Evolutionary conservation across 2,797 vertebrate genomes (phyloP), one percentile per base, ranked within the genome.

Genomic region (Gadopsis marmoratus): DNA sequence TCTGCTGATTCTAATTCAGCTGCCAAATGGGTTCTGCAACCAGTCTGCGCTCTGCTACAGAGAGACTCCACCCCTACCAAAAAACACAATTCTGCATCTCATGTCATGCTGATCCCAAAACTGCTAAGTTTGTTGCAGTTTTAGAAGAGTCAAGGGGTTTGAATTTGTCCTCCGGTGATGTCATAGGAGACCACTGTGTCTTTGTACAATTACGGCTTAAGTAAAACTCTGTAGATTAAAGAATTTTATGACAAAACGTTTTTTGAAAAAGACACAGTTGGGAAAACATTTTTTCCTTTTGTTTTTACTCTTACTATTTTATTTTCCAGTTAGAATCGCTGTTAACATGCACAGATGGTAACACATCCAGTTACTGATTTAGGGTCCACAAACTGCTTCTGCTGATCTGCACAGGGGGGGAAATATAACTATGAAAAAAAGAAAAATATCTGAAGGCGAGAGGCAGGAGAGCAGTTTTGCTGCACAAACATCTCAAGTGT

Each of bases 11-110:
- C 50, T 37, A 63, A 81, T 74, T 86, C 77, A 31, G 80, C 71
- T 76, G 87, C 78, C 85, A 87, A 88, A 90, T 68, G 73, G 78
- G 59, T 67, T 78, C 70, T 51, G 82, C 43, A 59, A 67, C 84
- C 83, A 83, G 86, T 87, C 84, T 87, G 76, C 81, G 84, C 79
- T 66, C 35, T 68, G 74, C 65, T 82, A 75, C 89, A 79, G 54
- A 83, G 77, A 47, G 68, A 17, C 61, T 73, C 71, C 53, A 78
- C 13, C 81, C 35, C 45, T 61, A 48, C 5, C 69, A 50, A 76
- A 78, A 72, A 76, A 67, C 7, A 75, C 66, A 76, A 60, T 58
- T 70, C 76, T 73, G 74, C 33, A 67, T 85, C 50, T 62, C 69
- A 54, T 47, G 39, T 63, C 66, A 47, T 9, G 48, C 21, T 55